These are phyloP conservation scores for Thysanoteuthis rhombus DNA, from an alignment of 2,888 invertebrate species.

Conservation along the genomic window DNA sequence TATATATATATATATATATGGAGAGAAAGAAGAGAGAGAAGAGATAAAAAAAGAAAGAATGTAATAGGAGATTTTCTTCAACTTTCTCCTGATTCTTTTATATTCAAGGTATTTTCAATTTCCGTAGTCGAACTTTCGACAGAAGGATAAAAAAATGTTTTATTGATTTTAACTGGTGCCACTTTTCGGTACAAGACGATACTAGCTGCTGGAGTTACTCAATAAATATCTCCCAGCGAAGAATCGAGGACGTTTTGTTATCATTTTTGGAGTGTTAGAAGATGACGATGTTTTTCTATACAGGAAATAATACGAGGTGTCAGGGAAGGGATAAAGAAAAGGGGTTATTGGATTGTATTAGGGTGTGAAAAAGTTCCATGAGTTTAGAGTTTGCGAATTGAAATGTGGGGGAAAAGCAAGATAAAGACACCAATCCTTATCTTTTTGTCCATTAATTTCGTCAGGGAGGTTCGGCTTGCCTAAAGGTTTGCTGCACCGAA, in stretches of 20 bases:
- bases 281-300: background rate
- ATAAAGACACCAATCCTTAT: too few relatives aligned
- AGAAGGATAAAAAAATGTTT: background rate
- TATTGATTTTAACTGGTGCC: background rate
- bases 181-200: background rate
- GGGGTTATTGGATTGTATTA: too few relatives aligned
- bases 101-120: background rate
- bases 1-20: too few relatives aligned
- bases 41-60: background rate
- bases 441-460: too few relatives aligned
- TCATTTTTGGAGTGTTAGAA: background rate
- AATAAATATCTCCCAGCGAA: background rate
- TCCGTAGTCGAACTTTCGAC: background rate
- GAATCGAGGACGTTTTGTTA: background rate
- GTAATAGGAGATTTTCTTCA: background rate
- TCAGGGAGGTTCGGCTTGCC: too few relatives aligned
- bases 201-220: constrained; percentile 12
- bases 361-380: too few relatives aligned
- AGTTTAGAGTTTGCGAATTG: too few relatives aligned
- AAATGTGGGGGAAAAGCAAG: too few relatives aligned
- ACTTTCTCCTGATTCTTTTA: background rate
- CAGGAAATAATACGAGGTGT: background rate
- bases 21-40: too few relatives aligned
- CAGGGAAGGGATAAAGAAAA: too few relatives aligned
- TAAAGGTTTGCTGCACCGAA: too few relatives aligned